These are phyloP conservation scores for Chloroceryle inda DNA, from an alignment of 2,797 vertebrate species.

Conservation along the genomic window DNA sequence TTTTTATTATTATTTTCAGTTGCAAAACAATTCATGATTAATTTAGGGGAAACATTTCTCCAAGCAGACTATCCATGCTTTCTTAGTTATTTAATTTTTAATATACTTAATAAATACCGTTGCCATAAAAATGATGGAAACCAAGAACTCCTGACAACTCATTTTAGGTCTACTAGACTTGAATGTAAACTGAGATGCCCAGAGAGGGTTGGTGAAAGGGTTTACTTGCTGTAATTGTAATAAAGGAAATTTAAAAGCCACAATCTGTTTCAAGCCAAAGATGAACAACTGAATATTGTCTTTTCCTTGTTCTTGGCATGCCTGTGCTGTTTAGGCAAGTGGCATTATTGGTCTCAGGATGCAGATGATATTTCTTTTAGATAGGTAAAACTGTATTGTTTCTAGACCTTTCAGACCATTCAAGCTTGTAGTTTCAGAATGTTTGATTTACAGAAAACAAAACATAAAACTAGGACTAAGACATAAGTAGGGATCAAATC, in stretches of 20 bases:
- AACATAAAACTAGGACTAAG: neutral
- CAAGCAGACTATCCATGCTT: neutral
- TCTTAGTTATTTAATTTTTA: neutral
- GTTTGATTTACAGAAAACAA: conserved; percentile 44
- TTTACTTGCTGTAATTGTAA: conserved; percentile 74
- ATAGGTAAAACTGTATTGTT: neutral
- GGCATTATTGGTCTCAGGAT: neutral
- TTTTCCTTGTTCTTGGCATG: conserved; percentile 38
- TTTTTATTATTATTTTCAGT: neutral
- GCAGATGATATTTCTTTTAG: conserved; percentile 16
- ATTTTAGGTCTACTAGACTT: conserved; percentile 56
- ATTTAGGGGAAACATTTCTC: conserved; percentile 33
- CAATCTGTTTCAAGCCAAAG: conserved; percentile 68
- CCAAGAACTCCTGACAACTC: conserved; percentile 49
- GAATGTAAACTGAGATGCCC: conserved; percentile 69
- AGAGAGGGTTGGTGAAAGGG: conserved; percentile 67
- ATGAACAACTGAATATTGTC: conserved; percentile 65
- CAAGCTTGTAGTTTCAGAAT: conserved; percentile 22
- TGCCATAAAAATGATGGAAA: conserved; percentile 58
- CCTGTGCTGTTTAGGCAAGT: conserved; percentile 30
- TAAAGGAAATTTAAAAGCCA: conserved; percentile 72
- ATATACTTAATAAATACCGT: conserved; percentile 44
- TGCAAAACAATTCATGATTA: conserved; percentile 14
- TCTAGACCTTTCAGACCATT: neutral
- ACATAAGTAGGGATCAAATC: neutral